Evolutionary conservation across 2,888 invertebrate genomes (phyloP), one percentile per base, ranked within the genome.

Genomic region (Dynastes hyllus): DNA sequence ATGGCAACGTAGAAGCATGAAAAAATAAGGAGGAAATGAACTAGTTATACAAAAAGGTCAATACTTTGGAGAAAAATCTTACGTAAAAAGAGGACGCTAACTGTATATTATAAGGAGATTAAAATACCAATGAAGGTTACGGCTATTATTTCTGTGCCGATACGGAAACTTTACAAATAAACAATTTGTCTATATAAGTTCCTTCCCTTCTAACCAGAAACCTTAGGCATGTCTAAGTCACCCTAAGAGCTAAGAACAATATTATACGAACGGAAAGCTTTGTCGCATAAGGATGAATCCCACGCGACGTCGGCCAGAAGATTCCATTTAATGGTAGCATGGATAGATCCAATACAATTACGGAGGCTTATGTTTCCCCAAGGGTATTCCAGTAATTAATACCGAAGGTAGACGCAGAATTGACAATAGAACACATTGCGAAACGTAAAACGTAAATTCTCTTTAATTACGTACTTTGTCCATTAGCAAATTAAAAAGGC

Each of bases 281-380:
- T n/a, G 40, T 8, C 55, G 55, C 3, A 29, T 11, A 32, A 32
- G 63, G 29, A 67, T 9, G 22, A 67, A 45, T 45, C 22, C 45
- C 66, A 45, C 22, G 66, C 22, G 45, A 67, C 37, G 22, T 22
- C 11, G 5, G 1, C n/a, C 40, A 45, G 40, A 67, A 13, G 40
- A 67, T 45, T 67, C 66, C 66, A 22, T 22, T 67, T 67, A 67
- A 11, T 5, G 13, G 29, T n/a, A 29, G 40, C 22, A 40, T 9
- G 16, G 66, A 67, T 40, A 67, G 16, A 11, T 37, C 22, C 66
- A 67, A 67, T 67, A 67, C 66, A 45, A 67, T 67, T 67, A 67
- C 32, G 32, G 40, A 67, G 45, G 45, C 66, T 67, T 67, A 45
- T 67, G 66, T 67, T 67, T 65, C 45, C 66, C 22, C 40, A 40